A percentile compares a stretch with the other conserved stretches of the same genome.
phyloP scores from a whole-genome alignment of 2,797 vertebrate genomes.

The Vipera ursinii region DNA sequence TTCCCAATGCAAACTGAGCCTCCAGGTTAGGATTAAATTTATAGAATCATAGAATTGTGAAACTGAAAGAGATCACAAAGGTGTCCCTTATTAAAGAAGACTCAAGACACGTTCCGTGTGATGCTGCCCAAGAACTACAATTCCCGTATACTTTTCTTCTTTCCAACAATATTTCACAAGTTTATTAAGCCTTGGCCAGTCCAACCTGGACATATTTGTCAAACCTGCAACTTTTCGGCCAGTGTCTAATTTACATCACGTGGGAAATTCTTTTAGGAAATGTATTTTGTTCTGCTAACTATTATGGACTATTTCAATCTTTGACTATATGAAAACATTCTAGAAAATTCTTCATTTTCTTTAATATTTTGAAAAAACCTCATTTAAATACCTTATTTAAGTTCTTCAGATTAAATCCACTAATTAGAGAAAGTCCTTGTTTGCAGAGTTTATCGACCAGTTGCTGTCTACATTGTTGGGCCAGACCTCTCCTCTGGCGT shows the following conservation, averaged over 20 bases:
- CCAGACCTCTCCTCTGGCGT: constrained; percentile 17
- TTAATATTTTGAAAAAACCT: background rate
- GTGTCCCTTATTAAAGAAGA: background rate
- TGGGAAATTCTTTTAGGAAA: background rate
- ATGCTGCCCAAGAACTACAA: background rate
- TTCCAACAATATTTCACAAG: background rate
- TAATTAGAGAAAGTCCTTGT: constrained; percentile 36
- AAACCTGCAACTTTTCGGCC: background rate
- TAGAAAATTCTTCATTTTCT: background rate
- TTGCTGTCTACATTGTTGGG: constrained; percentile 17
- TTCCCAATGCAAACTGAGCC: background rate
- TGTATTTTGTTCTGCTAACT: background rate
- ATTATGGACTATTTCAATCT: background rate
- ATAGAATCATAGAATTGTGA: background rate
- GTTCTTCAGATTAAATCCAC: constrained; percentile 46
- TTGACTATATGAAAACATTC: background rate
- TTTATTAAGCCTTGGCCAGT: background rate
- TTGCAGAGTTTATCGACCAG: constrained; percentile 23
- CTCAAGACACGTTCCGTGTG: background rate
- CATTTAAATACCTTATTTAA: constrained; percentile 51
- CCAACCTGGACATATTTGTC: background rate
- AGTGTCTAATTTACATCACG: background rate
- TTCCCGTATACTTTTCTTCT: background rate
- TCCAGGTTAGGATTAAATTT: background rate
- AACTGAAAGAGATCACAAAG: background rate